Evolutionary conservation across 2,797 vertebrate species (phyloP).

Genomic region (Acrocephalus scirpaceus): DNA sequence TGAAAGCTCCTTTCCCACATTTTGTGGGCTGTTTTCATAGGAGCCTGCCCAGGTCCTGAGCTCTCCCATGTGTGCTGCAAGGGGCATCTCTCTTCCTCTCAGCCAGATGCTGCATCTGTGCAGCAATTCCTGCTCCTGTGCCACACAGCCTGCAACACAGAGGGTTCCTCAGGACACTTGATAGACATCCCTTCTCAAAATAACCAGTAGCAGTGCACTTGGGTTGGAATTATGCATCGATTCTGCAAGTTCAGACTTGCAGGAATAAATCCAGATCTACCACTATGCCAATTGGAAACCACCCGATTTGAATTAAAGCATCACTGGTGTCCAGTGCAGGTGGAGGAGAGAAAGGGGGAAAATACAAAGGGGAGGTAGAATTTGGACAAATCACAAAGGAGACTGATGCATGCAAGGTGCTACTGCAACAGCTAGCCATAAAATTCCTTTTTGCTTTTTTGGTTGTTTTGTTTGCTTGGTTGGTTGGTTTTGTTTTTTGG

Average conservation of each 20-base stretch:
- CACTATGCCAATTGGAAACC: neutral
- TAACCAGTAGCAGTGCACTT: neutral
- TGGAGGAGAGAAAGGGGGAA: neutral
- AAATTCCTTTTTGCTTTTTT: neutral
- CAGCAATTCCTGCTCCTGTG: neutral
- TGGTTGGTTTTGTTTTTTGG: neutral
- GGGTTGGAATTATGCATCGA: neutral
- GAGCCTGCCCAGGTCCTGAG: neutral
- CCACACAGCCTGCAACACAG: neutral
- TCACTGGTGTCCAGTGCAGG: neutral
- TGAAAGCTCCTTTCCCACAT: neutral
- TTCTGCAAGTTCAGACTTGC: neutral
- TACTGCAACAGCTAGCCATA: neutral
- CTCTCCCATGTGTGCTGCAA: neutral
- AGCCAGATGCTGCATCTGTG: neutral
- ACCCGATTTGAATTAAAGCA: slow-evolving; percentile 2
- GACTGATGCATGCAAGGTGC: neutral
- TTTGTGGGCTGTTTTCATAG: neutral
- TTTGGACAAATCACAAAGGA: neutral
- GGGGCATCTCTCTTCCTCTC: neutral
- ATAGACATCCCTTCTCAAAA: neutral
- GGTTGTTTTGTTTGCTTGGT: neutral
- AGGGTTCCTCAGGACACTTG: neutral
- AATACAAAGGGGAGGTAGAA: neutral
- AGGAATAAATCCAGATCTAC: slow-evolving; percentile 19